Evolutionary conservation across 2,113 vertebrate genomes (phyloP).

Genomic region (Tragelaphus imberbis): DNA sequence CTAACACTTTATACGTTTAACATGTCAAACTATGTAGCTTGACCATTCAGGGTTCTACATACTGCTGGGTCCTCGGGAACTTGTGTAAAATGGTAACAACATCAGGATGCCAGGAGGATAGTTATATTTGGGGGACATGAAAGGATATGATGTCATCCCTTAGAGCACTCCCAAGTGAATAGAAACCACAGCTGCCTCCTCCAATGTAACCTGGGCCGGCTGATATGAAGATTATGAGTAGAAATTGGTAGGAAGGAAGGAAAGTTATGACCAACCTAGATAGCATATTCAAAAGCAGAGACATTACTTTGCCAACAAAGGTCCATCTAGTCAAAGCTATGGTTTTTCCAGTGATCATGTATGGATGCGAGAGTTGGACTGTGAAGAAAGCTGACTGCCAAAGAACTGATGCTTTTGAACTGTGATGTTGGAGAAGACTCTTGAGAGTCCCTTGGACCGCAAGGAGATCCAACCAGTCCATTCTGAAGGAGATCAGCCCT

Average conservation of each 20-base stretch:
- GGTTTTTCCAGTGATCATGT: too few relatives aligned
- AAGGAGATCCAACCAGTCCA: too few relatives aligned
- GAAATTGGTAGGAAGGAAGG: neutral
- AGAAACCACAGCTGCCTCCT: neutral
- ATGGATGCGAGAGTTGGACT: too few relatives aligned
- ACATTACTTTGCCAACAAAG: too few relatives aligned
- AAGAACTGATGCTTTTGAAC: too few relatives aligned
- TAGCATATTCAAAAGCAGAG: too few relatives aligned
- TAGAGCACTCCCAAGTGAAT: neutral
- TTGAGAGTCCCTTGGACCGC: too few relatives aligned
- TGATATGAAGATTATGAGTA: neutral
- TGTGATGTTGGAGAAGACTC: too few relatives aligned
- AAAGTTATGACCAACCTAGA: too few relatives aligned
- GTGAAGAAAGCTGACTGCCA: too few relatives aligned
- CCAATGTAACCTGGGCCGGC: neutral
- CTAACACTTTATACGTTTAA: neutral
- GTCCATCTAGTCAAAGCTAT: too few relatives aligned
- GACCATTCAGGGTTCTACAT: neutral
- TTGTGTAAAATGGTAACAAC: neutral
- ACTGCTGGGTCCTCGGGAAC: neutral
- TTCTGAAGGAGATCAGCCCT: too few relatives aligned
- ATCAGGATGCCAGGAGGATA: neutral
- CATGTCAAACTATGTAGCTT: neutral
- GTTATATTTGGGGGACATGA: neutral
- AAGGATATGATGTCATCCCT: neutral